These are phyloP conservation scores for Tanaodytes sp. DNA, from an alignment of 2,888 invertebrate genomes.

Conservation along the genomic window DNA sequence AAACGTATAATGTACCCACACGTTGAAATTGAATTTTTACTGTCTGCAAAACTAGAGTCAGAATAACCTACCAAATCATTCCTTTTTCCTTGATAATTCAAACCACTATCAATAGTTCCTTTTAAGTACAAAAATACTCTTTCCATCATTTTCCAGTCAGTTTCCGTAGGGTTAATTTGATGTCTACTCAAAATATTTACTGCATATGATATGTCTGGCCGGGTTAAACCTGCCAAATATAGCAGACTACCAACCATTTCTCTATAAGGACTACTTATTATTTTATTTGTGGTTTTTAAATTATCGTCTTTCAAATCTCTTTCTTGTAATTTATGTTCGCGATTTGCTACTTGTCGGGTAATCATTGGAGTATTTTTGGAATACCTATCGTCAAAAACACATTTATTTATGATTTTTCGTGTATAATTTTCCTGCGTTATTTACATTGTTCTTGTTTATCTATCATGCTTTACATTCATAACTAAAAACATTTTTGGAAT, in stretches of 20 bases:
- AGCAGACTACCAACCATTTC: constrained; percentile 51
- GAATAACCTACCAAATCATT: constrained; percentile 42
- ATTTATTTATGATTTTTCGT: constrained; percentile 39
- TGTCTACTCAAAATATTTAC: constrained; percentile 47
- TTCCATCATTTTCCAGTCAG: constrained; percentile 52
- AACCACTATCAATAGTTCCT: constrained; percentile 32
- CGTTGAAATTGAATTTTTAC: constrained; percentile 31
- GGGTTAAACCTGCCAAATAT: constrained; percentile 48
- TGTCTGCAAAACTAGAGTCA: constrained; percentile 45
- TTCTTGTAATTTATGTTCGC: constrained; percentile 13
- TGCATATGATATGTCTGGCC: constrained; percentile 51
- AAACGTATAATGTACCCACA: constrained; percentile 20
- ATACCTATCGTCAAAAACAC: constrained; percentile 20
- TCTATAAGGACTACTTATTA: constrained; percentile 35
- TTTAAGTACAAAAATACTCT: constrained; percentile 46
- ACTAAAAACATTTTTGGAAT: constrained; percentile 53
- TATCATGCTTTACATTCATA: constrained; percentile 52
- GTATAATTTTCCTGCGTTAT: constrained; percentile 37
- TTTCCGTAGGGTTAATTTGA: constrained; percentile 47
- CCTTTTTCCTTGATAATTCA: constrained; percentile 32
- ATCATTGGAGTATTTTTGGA: constrained; percentile 49
- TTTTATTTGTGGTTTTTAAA: constrained; percentile 5
- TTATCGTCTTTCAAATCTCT: constrained; percentile 10
- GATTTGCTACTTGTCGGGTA: constrained; percentile 23
- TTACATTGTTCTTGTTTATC: constrained; percentile 21